These are phyloP conservation scores for Tympanuchus pallidicinctus DNA, from an alignment of 2,113 vertebrate genomes.

Conservation along the genomic window DNA sequence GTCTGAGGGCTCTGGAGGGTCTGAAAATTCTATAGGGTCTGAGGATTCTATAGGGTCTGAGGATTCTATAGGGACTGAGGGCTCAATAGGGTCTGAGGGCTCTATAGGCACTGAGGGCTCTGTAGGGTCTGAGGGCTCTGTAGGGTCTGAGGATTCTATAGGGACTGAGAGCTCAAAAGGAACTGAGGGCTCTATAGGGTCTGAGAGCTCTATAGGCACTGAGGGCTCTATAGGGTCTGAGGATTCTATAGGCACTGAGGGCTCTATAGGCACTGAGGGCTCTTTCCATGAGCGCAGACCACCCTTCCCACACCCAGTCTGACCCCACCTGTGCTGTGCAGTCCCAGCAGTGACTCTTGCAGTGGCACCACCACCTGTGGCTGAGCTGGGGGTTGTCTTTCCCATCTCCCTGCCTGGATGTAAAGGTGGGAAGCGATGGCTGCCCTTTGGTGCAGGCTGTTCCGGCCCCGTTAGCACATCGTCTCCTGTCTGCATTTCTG, in stretches of 20 bases:
- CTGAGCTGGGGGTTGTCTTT: background rate
- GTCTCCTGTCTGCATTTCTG: background rate
- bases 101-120: no score
- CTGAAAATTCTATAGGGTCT: no score
- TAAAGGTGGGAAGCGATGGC: background rate
- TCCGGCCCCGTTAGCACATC: background rate
- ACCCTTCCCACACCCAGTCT: background rate
- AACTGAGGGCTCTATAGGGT: no score
- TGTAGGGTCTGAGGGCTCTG: no score
- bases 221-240: background rate
- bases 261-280: background rate
- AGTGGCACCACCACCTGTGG: accelerated
- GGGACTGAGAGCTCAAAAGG: no score
- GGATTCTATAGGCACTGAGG: background rate
- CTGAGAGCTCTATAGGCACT: background rate
- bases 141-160: no score
- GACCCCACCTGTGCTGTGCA: accelerated
- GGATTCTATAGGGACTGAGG: no score
- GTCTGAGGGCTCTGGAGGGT: no score
- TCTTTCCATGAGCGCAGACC: background rate
- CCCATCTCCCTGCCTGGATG: accelerated
- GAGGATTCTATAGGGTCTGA: no score
- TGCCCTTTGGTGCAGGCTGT: background rate
- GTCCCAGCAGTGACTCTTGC: background rate
- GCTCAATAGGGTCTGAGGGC: no score